Evolutionary conservation across 2,888 invertebrate genomes (phyloP), one percentile per base, ranked within the genome.

Genomic region (Eupeodes latifasciatus): DNA sequence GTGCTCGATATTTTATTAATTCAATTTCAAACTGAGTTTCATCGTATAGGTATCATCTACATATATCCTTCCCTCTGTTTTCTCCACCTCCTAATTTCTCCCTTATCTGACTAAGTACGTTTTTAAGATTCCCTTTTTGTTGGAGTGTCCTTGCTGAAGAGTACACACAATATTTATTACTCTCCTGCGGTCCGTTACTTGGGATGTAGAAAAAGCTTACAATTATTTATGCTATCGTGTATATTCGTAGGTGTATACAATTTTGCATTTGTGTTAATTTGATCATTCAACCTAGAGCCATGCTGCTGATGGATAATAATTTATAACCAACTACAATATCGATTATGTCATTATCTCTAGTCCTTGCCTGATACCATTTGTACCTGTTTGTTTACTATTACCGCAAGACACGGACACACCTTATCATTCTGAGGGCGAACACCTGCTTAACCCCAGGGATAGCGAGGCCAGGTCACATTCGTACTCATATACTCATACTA

Each of bases 281-380:
- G 75, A 71, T 19, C 74, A 62, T 61, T 55, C 19, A 14, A 34
- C 47, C 19, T 53, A 14, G 19, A 71, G 71, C 82, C 36, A 27
- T 19, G 47, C 66, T 19, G 47, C 66, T 66, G 66, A 75, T 82
- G 78, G 75, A 79, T 83, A 83, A 75, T 83, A 83, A 87, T 80
- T 83, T 79, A 87, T 79, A 72, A 59, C 66, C 71, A 71, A 79
- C 64, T 72, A 49, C 51, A 71, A 57, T 83, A 83, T 87, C 80
- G 87, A 87, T 80, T 83, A 80, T 75, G 76, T 81, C 86, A 87
- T 87, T 87, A 87, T 83, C 86, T 83, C 27, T 53, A 59, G 71
- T 79, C 51, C 57, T 61, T 57, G 36, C 55, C 44, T 72, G 51
- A 47, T 47, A 72, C 57, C 59, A 72, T 72, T 72, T 72, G 71